Base-by-base conservation (phyloP, 2,113 vertebrate species). In the Gallinago jamesoni region DNA sequence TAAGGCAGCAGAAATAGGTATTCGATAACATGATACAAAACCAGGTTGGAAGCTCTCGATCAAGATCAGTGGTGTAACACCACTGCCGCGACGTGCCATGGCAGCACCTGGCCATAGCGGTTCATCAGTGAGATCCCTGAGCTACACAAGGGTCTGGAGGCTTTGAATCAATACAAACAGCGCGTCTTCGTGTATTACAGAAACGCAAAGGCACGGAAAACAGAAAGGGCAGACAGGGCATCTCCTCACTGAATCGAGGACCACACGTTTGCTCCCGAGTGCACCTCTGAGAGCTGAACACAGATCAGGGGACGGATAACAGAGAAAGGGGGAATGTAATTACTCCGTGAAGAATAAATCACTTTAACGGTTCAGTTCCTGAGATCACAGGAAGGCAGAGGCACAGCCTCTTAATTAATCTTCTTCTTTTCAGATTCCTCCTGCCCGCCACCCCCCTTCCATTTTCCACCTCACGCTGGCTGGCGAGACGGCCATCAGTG, bases 351-450 rank as follows among this genome's bases (percentile, higher is more conserved):
- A 67, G 84, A 89, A 89, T 68, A 93, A 96, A 95, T 87, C 90
- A 67, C 77, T 72, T 90, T 86, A 95, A 92, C 7, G 48, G 86
- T 88, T 95, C 76, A 86, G 79, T 85, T 90, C n/a, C 63, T 59
- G 83, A 92, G 89, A 92, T 83, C 91, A 93, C 83, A 88, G 82
- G 1, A 9, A 78, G 62, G 85, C 94, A 79, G 62, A 33, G 75
- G 62, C 79, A 82, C 48, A 78, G 75, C 72, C 72, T 77, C 45
- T 76, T 83, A 72, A 94, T 90, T 85, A 83, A 83, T 75, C 68
- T 90, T 62, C 82, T 75, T 83, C 83, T 90, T 83, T 73, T 47
- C 79, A 76, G 79, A 9, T 9, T 10, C 35, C 70, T 93, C 47
- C 69, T 68, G 31, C 47, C 43, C 5, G 47, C 47, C 37, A n/a